These are phyloP conservation scores for Taurulus bubalis DNA, from an alignment of 2,113 vertebrate species.

Conservation along the genomic window DNA sequence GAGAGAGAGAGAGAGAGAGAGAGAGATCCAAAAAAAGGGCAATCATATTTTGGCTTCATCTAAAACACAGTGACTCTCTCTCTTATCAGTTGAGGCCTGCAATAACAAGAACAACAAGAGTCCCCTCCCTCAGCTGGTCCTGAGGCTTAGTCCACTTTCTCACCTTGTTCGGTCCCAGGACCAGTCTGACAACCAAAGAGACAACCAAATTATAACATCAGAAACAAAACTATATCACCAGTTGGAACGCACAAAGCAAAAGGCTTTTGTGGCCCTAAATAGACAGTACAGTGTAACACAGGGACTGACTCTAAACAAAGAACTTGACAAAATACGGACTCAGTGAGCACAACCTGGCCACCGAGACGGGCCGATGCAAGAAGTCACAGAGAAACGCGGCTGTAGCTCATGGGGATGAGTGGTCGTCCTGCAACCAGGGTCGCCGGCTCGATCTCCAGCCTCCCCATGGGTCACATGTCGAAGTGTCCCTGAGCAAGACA, in stretches of 20 bases:
- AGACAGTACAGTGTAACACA: not conserved
- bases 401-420: too few species aligned
- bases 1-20: too few species aligned
- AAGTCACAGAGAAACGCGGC: not conserved
- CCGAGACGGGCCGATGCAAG: too few species aligned
- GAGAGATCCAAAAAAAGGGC: too few species aligned
- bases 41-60: too few species aligned
- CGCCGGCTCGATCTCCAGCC: too few species aligned
- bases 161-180: not conserved
- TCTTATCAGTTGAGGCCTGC: too few species aligned
- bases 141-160: not conserved
- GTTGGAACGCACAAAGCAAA: not conserved
- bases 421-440: too few species aligned
- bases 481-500: too few species aligned
- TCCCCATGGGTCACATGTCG: too few species aligned
- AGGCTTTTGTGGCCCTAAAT: not conserved
- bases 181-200: not conserved
- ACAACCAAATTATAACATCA: not conserved
- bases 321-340: too few species aligned
- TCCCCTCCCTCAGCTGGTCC: not conserved
- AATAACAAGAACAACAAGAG: not conserved
- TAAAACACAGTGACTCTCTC: not conserved
- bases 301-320: not conserved
- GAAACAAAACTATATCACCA: not conserved
- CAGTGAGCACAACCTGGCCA: not conserved